Base-by-base conservation (phyloP, 2,888 invertebrate species). In the Drosophila peninsularis region DNA sequence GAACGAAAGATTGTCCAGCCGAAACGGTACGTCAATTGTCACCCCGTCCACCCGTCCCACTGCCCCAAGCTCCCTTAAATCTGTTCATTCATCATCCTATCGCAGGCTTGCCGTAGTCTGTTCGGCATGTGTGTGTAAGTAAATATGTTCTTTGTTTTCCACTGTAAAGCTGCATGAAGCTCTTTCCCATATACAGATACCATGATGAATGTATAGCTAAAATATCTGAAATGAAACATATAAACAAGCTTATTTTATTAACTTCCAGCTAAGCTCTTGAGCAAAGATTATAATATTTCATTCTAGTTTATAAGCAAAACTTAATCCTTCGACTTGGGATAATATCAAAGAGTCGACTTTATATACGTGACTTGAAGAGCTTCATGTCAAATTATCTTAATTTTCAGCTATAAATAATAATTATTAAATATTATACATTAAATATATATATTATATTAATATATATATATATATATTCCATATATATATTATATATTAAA, bases 1-100 rank as follows among this genome's bases (percentile, higher is more conserved):
- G 92, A 92, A 74, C 91, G 92, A 76, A 91, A 85, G 80, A 88
- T 91, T 81, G 87, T 75, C 42, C 91, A 90, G 79, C 92, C 92
- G 60, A 91, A 92, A 90, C 92, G 92, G 92, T 92, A 92, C 74
- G 92, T 90, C 39, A 45, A 67, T 58, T 17, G 34, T 27, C 27
- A 27, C 13, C 34, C 41, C 32, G 14, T 30, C 30, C 30, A 14
- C 6, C 30, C 47, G 1, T 9, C 5, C 17, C n/a, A 17, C 6
- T 10, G n/a, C 19, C 19, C 6, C 44, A 1, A 9, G 5, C 24
- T 11, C 5, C 11, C 47, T 47, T 1, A 49, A 19, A 4, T 49
- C 11, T 49, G 11, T 30, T 30, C n/a, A 45, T 27, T 24, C 45
- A 27, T 27, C 27, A n/a, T n/a, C 27, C 45, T 24, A 24, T 24